Conservation (phyloP, 2,888 invertebrate genomes). For the Yponomeuta plumbellus region DNA sequence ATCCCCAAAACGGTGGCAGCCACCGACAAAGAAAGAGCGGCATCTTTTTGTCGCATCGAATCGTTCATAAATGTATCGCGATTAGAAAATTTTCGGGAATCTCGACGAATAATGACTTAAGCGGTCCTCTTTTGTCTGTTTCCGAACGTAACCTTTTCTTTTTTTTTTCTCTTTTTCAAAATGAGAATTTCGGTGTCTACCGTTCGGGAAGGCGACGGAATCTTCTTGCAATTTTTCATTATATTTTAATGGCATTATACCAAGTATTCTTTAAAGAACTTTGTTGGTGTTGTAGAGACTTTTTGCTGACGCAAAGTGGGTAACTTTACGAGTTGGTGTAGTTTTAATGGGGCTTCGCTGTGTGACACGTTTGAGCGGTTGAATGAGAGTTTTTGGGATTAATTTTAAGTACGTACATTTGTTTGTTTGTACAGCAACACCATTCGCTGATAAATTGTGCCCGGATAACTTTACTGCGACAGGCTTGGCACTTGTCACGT, state of each 20-base stretch:
- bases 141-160: constrained; percentile 31
- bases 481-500: no score
- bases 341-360: background rate
- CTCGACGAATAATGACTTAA: constrained; percentile 56
- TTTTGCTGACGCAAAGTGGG: background rate
- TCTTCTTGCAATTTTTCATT: constrained; percentile 7
- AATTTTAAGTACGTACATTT: no score
- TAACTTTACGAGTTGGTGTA: background rate
- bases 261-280: background rate
- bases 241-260: constrained; percentile 11
- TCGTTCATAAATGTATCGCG: constrained; percentile 63
- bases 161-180: constrained; percentile 8
- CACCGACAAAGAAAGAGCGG: constrained; percentile 61
- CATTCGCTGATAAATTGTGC: no score
- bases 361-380: background rate
- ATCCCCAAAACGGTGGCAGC: background rate
- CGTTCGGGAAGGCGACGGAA: constrained; percentile 8
- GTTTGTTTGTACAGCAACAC: no score
- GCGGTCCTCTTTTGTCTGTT: constrained; percentile 30
- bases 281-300: background rate
- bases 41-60: constrained; percentile 46
- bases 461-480: no score
- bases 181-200: constrained; percentile 7
- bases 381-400: no score
- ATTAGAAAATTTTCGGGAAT: constrained; percentile 55